Conservation (phyloP, 2,113 vertebrate species). For the Pipa parva region DNA sequence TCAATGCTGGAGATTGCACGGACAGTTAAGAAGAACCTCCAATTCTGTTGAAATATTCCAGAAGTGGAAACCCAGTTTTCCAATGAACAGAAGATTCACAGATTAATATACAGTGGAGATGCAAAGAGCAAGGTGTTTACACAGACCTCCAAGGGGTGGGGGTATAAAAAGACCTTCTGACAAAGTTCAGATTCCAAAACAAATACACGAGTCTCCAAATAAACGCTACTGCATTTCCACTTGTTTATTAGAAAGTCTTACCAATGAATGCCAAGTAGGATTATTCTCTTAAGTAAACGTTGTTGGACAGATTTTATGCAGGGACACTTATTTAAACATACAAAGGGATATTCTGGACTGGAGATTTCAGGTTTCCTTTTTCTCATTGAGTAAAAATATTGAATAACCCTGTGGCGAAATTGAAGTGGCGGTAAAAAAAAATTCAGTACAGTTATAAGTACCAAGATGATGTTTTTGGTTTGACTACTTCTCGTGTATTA, state of each 20-base stretch:
- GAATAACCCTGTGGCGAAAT: too few species aligned
- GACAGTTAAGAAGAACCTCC: neutral
- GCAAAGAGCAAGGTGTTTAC: neutral
- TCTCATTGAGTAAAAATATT: neutral
- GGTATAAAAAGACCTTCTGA: neutral
- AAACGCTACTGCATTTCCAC: slow-evolving; percentile 18
- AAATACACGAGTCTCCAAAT: neutral
- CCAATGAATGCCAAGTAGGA: slow-evolving; percentile 29
- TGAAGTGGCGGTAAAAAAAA: too few species aligned
- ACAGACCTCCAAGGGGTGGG: neutral
- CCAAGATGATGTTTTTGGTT: too few species aligned
- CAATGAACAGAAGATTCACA: neutral
- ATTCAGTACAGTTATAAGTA: too few species aligned
- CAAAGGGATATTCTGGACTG: neutral
- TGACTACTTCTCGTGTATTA: too few species aligned
- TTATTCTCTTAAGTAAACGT: slow-evolving; percentile 22
- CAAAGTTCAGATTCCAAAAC: slow-evolving; percentile 6
- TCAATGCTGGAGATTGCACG: too few species aligned
- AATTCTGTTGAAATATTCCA: slow-evolving; percentile 1
- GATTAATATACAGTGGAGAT: neutral
- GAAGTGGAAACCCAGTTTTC: slow-evolving; percentile 5
- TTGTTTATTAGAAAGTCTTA: neutral
- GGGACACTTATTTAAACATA: slow-evolving; percentile 22
- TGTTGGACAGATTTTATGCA: slow-evolving; percentile 7
- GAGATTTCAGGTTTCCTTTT: neutral